Evolutionary conservation across 2,888 invertebrate genomes (phyloP).

Genomic region (Glyphotaelius pellucidus): DNA sequence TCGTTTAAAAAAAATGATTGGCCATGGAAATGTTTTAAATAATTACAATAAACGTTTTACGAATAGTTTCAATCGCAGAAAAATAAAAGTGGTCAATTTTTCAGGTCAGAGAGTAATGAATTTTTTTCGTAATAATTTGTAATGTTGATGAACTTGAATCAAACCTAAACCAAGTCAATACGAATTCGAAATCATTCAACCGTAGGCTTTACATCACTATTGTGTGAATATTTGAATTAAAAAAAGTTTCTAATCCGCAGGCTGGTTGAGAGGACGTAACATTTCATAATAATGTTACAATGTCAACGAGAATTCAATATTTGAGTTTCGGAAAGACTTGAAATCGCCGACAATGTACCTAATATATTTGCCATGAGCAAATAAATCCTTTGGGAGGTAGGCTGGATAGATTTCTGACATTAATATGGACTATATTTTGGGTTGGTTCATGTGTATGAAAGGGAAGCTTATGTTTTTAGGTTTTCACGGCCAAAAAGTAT

Average conservation of each 20-base stretch:
- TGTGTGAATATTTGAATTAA: background rate
- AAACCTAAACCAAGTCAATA: background rate
- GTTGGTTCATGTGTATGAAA: background rate
- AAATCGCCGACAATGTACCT: background rate
- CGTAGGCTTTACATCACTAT: background rate
- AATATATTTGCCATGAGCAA: background rate
- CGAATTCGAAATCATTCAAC: background rate
- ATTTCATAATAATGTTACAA: background rate
- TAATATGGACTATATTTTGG: background rate
- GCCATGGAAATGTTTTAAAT: no score
- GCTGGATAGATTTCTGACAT: background rate
- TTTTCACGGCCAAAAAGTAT: no score
- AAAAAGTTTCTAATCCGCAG: background rate
- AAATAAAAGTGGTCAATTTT: no score
- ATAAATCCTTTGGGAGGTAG: background rate
- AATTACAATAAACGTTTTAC: no score
- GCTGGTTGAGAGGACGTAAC: background rate
- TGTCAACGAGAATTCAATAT: background rate
- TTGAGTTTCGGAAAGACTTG: background rate
- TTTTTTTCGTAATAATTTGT: no score
- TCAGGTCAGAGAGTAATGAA: no score
- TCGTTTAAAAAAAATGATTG: no score
- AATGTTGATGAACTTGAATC: background rate
- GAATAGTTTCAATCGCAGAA: no score
- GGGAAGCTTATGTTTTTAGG: no score